phyloP scores from a whole-genome alignment of 2,113 vertebrate genomes.

The Pseudorhombus dupliciocellatus region DNA sequence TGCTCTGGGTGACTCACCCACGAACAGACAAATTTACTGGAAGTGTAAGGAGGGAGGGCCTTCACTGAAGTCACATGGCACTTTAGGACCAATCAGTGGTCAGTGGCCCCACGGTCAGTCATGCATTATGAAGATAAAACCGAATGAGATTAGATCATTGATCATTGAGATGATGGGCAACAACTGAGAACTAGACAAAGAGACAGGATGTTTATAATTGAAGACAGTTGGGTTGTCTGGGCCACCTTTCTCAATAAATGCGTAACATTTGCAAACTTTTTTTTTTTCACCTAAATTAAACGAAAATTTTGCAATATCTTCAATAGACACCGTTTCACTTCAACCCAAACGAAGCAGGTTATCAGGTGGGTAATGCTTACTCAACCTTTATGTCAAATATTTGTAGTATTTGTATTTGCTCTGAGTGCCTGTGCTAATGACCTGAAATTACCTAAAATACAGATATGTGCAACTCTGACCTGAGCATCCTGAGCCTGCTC shows the following conservation, averaged over 20 bases:
- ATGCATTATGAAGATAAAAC: slow-evolving; percentile 36
- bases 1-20: slow-evolving; percentile 95
- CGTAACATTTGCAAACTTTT: neutral
- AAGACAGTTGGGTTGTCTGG: neutral
- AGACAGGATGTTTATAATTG: neutral
- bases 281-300: neutral
- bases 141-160: slow-evolving; percentile 22
- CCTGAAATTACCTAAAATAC: neutral
- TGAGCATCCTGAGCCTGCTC: slow-evolving; percentile 92
- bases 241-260: neutral
- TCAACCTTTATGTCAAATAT: neutral
- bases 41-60: slow-evolving; percentile 88
- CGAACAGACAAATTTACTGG: slow-evolving; percentile 93
- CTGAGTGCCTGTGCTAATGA: neutral
- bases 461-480: slow-evolving; percentile 76
- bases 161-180: neutral
- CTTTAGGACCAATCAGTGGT: slow-evolving; percentile 89
- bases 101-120: slow-evolving; percentile 74
- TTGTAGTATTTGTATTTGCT: neutral
- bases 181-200: neutral
- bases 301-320: neutral
- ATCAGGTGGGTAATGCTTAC: neutral
- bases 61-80: slow-evolving; percentile 96
- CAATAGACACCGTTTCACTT: neutral
- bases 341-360: neutral